phyloP scores from a whole-genome alignment of 2,113 vertebrate species.

The Solenodon paradoxus region DNA sequence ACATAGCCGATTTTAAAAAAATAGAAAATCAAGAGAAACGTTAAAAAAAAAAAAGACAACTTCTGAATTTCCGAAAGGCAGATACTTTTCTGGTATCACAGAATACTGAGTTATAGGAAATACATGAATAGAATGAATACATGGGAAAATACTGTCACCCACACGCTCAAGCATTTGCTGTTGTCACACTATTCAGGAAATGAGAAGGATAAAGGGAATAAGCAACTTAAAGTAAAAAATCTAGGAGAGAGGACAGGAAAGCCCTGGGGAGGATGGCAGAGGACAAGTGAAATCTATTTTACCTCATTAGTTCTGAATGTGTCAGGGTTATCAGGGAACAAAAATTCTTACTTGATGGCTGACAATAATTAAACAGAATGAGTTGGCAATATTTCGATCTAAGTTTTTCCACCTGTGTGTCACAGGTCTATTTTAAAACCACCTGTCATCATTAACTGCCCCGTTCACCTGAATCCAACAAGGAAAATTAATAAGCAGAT shows the following conservation, averaged over 20 bases:
- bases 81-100: not conserved
- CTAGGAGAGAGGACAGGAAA: not conserved
- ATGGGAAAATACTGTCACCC: not conserved
- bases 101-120: not conserved
- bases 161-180: not conserved
- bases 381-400: not conserved
- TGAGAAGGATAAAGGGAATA: not conserved
- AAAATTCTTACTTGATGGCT: constrained; percentile 1
- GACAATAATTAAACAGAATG: constrained; percentile 34
- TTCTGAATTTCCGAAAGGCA: not conserved
- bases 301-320: constrained; percentile 22
- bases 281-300: not conserved
- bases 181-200: not conserved
- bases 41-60: not conserved
- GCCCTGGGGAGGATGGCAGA: not conserved
- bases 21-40: not conserved
- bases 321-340: not conserved
- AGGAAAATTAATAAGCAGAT: not conserved
- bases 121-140: no score
- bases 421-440: not conserved
- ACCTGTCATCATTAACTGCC: not conserved
- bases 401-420: not conserved
- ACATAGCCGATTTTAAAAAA: not conserved
- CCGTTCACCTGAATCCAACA: not conserved
- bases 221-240: not conserved